Base-by-base conservation (phyloP, 2,888 invertebrate genomes). In the Lycophotia porphyrea region DNA sequence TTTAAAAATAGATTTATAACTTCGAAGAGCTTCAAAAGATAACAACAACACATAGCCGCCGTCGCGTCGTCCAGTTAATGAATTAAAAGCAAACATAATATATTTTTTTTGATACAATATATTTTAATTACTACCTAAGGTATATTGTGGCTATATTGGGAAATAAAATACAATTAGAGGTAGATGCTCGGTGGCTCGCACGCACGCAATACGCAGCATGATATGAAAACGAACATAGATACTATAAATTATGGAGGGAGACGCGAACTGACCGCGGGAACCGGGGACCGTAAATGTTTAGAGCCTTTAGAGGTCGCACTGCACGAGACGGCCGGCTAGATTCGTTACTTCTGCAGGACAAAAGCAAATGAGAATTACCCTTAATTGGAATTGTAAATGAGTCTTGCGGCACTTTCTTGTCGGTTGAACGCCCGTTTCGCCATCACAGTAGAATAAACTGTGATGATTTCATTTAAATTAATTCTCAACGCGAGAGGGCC, bases 321-420 rank as follows among this genome's bases (percentile, higher is more conserved):
- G 86, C 89, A 88, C 84, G 88, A 89, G 89, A 89, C 88, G 89
- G 86, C 85, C 86, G 85, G 89, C 88, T 90, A 88, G 92, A 92
- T 93, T 94, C 93, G 93, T 93, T 92, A 93, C 93, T 93, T 92
- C 89, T 91, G 91, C 92, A 92, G 93, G 92, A 94, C 93, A 94
- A 94, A 94, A 94, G 95, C 95, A 95, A 96, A 95, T 94, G 95
- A 95, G 95, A 94, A 95, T 94, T 93, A 94, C 93, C 93, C 94
- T 93, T 95, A 95, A 95, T 96, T 96, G 94, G 95, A 96, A 95
- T 96, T 95, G 95, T 95, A 96, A 95, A 96, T 95, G 95, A 95
- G 95, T 93, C 93, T 93, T 93, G 94, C 92, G 94, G 94, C 94
- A 92, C 93, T 94, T 94, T 94, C 95, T 94, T 94, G 95, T 93